Evolutionary conservation across 2,113 vertebrate species (phyloP), one percentile per base, ranked within the genome.

Genomic region (Tylochromis polylepis): DNA sequence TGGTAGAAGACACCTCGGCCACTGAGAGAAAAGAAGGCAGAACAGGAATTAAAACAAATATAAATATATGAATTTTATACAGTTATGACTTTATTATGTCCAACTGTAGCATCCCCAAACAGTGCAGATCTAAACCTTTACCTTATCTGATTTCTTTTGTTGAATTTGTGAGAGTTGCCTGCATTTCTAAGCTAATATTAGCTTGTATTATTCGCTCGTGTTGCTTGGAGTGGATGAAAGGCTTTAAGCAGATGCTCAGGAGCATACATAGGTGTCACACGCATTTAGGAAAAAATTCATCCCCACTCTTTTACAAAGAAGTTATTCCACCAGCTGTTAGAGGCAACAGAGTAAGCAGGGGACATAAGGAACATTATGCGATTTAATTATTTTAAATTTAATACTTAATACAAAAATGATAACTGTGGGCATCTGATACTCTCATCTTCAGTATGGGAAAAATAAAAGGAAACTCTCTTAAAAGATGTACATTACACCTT

Each of bases 1-100:
- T 96, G 97, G 95, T 98, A 98, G 94, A 97, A 95, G 87, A 96
- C 96, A 88, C 97, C 97, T 87, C 97, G 96, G 93, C 97, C 92
- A 93, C 97, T 98, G 96, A 88, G 92, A 83, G 88, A 67, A 12
- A 27, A 60, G 14, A 84, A 49, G 16, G 85, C 55, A 65, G 27
- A 31, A 43, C 11, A 4, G 11, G 22, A 31, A 7, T 20, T 20
- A 14, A 67, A 8, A 51, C 16, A 20, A 12, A 51, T 51, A 51
- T 11, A 75, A 16, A 51, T 51, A 75, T 75, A 49, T 51, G 3
- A 51, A 51, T 27, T 75, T 75, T 29, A 75, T 29, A 49, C 16
- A 49, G n/a, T 29, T 12, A 49, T 51, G 10, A 72, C 14, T 46
- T 46, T 6, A 46, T 72, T 46, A 46, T 46, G 38, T 46, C 24